Conservation (phyloP, 2,888 invertebrate species). For the Villa cingulata region DNA sequence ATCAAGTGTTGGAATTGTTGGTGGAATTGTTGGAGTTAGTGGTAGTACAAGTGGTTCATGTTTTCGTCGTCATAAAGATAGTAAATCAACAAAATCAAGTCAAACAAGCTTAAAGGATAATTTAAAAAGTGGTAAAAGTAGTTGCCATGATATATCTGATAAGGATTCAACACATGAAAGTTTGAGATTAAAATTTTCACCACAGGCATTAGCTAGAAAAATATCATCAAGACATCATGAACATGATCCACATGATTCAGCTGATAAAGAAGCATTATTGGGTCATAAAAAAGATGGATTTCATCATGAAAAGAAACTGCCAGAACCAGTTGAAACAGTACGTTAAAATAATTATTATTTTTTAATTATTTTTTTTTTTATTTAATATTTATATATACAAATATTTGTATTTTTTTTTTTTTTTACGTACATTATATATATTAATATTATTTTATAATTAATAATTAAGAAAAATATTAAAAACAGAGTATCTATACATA, state of each 20-base stretch:
- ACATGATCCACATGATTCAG: constrained; percentile 14
- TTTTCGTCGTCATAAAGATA: constrained; percentile 1
- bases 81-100: constrained; percentile 14
- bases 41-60: constrained; percentile 9
- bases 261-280: constrained; percentile 20
- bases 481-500: too few species aligned
- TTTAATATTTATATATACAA: too few species aligned
- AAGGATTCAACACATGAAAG: constrained; percentile 17
- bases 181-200: constrained; percentile 20
- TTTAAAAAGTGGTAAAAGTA: constrained; percentile 13
- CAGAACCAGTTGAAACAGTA: constrained; percentile 25
- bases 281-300: constrained; percentile 19
- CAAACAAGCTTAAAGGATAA: constrained; percentile 18
- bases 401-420: too few species aligned
- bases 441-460: too few species aligned
- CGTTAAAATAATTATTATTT: too few species aligned
- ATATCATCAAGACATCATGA: constrained; percentile 19
- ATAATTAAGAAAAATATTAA: too few species aligned
- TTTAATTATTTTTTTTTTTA: too few species aligned
- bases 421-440: too few species aligned
- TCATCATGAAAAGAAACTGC: constrained; percentile 18
- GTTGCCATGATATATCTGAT: constrained; percentile 11
- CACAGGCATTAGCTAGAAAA: constrained; percentile 20
- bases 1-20: constrained; percentile 10
- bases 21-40: constrained; percentile 7